phyloP scores from a whole-genome alignment of 2,888 invertebrate genomes.

The Hirtodrosophila confusa region DNA sequence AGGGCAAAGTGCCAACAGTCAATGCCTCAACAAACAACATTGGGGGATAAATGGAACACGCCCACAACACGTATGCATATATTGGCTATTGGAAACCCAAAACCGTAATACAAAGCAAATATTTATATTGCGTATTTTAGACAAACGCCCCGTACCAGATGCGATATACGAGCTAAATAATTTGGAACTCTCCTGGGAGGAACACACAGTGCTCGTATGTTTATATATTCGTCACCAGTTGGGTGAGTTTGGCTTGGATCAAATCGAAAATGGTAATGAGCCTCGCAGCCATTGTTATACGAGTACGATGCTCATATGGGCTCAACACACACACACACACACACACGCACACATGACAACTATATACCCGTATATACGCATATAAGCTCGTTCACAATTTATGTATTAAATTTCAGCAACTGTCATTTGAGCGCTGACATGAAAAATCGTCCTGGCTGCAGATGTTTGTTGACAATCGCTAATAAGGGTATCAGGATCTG shows the following conservation, averaged over 20 bases:
- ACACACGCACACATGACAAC: too few species aligned
- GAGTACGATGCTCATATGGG: conserved; percentile 11
- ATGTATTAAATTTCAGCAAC: conserved; percentile 47
- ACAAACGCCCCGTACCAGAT: conserved; percentile 33
- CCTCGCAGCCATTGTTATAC: conserved; percentile 9
- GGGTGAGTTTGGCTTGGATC: conserved; percentile 36
- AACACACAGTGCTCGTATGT: conserved; percentile 3
- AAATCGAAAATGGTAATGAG: conserved; percentile 55
- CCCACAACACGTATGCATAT: conserved; percentile 24
- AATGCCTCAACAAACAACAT: conserved; percentile 35
- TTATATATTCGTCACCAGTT: too few species aligned
- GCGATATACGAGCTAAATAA: conserved; percentile 12
- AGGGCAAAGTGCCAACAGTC: conserved; percentile 36
- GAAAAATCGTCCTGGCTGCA: conserved; percentile 32
- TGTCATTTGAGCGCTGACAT: conserved; percentile 28
- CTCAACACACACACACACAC: conserved; percentile 11
- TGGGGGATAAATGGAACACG: conserved; percentile 42
- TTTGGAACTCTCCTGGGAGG: background rate
- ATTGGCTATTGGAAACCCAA: conserved; percentile 55
- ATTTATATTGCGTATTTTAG: conserved; percentile 61
- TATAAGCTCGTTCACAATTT: conserved; percentile 7
- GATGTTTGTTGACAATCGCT: background rate
- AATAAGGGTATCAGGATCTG: too few species aligned
- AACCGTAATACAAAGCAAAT: conserved; percentile 60
- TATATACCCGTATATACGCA: conserved; percentile 18